phyloP scores from a whole-genome alignment of 2,113 vertebrate species.

The Lichenostomus cassidix region DNA sequence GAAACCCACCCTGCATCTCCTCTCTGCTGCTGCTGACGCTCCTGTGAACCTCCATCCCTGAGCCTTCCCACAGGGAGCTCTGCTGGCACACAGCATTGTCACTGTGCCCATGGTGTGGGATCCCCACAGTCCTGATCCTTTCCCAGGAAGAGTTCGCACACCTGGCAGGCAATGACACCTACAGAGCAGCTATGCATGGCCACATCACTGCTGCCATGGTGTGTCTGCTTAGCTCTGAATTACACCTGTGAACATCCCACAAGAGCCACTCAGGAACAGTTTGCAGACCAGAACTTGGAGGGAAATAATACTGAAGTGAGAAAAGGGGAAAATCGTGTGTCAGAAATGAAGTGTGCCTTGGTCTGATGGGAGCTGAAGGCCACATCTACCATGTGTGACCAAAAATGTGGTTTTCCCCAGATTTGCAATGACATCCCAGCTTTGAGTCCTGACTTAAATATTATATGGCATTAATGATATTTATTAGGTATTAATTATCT shows the following conservation, averaged over 20 bases:
- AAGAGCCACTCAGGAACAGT: not conserved
- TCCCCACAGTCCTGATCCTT: not conserved
- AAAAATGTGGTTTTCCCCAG: not conserved
- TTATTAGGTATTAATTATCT: not conserved
- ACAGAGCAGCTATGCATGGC: fast-evolving
- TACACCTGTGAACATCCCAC: not conserved
- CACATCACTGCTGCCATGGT: fast-evolving
- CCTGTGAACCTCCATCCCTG: not conserved
- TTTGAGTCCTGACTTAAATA: not conserved
- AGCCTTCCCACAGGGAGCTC: not conserved
- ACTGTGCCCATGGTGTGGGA: fast-evolving
- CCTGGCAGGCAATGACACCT: not conserved
- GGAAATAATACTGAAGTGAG: not conserved
- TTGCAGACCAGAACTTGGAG: not conserved
- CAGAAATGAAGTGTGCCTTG: not conserved
- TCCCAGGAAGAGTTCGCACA: not conserved
- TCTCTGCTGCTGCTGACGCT: not conserved
- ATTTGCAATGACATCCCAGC: not conserved
- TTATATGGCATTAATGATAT: not conserved
- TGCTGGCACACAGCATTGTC: not conserved
- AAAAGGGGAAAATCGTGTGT: not conserved
- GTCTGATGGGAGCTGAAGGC: not conserved
- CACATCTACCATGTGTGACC: not conserved
- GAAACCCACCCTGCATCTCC: not conserved
- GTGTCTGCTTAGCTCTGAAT: fast-evolving